Evolutionary conservation across 1,140 invertebrate species (phyloP).

Genomic region (Zaprionus capensis): DNA sequence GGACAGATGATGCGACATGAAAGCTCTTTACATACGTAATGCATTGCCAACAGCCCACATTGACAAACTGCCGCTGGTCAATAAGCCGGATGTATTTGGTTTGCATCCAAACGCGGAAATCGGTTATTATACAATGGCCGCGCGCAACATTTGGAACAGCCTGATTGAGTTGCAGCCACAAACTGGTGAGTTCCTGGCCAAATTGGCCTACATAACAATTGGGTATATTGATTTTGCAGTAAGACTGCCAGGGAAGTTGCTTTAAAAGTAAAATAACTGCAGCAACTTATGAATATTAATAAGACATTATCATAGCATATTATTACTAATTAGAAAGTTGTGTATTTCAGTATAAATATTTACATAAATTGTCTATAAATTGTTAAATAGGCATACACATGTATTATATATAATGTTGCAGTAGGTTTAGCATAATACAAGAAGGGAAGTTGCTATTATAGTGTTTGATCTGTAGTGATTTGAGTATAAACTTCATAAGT

Average conservation of each 20-base stretch:
- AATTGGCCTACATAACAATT: conserved; percentile 2
- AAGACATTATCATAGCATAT: no score
- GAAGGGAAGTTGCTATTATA: not conserved
- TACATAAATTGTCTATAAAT: no score
- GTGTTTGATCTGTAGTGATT: no score
- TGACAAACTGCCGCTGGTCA: conserved; percentile 89
- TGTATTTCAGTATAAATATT: no score
- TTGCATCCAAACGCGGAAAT: conserved; percentile 97
- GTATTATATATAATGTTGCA: conserved; percentile 7
- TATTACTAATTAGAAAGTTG: no score
- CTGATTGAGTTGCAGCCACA: conserved; percentile 95
- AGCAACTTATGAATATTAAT: no score
- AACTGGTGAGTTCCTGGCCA: conserved; percentile 87
- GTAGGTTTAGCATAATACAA: not conserved
- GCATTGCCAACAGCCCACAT: conserved; percentile 85
- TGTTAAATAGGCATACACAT: no score
- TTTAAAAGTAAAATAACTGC: no score
- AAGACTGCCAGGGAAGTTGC: not conserved
- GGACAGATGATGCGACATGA: conserved; percentile 12
- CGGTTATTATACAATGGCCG: conserved; percentile 93
- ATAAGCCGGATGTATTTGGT: conserved; percentile 94
- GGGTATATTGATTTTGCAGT: conserved; percentile 20
- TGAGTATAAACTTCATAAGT: not conserved
- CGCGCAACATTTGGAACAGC: conserved; percentile 92
- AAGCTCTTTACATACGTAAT: conserved; percentile 65